Base-by-base conservation (phyloP, 2,888 invertebrate genomes). In the Tineola bisselliella region DNA sequence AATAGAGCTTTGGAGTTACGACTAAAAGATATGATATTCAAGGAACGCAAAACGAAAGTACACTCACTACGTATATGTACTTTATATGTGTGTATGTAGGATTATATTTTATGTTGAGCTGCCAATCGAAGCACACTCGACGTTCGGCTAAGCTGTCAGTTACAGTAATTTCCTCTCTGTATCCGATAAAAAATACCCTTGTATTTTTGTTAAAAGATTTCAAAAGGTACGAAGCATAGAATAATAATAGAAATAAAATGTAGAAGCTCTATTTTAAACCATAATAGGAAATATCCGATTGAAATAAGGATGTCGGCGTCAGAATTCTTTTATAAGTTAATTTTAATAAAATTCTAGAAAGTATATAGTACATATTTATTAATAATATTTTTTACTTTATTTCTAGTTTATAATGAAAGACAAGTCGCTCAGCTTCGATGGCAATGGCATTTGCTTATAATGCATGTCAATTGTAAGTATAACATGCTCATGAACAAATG, bases 141-240 rank as follows among this genome's bases (percentile, higher is more conserved):
- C 58, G 58, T 58, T 33, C 58, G 33, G 58, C 58, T 31, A 33
- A 58, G 58, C 58, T 58, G 58, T 58, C 58, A 58, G 58, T 58
- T 58, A 58, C 58, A 58, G 58, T 33, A 58, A 58, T 58, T 58
- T 58, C 58, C 58, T 58, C 33, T 33, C 58, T 58, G 58, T 58
- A 58, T 31, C 58, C 58, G 58, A 58, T 58, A 58, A 58, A 48
- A 56, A 58, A 58, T 58, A 58, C 58, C 58, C 58, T 33, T 58
- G 15, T 13, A 15, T 33, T 33, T 48, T 48, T 48, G 48, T 48
- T 48, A 48, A 10, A 38, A 31, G 31, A 48, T 15, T 48, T 48
- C 48, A 48, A 48, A 48, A 48, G 48, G 48, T 48, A 48, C 48
- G n/a, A n/a, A 48, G 17, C 17, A 10, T 48, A 48, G 48, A 48